A percentile compares a stretch with the other conserved stretches of the same genome.
Evolutionary conservation across 2,797 vertebrate genomes (phyloP).

Genomic region (Capromys pilorides): DNA sequence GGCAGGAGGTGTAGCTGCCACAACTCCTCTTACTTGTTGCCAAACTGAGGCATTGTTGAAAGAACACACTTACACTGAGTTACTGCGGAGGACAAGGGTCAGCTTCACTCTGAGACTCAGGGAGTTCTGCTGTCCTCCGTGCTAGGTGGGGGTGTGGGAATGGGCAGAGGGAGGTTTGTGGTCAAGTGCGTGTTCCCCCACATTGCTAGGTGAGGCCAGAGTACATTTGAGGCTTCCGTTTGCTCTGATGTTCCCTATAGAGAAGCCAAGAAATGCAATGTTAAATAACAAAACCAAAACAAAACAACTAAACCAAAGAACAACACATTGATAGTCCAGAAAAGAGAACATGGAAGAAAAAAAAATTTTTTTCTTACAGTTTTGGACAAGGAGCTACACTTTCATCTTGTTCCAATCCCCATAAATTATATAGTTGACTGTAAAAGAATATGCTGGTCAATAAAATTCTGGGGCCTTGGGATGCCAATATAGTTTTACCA

Average conservation of each 20-base stretch:
- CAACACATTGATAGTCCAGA: background rate
- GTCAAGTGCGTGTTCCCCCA: background rate
- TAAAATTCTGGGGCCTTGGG: conserved; percentile 2
- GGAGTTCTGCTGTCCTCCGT: background rate
- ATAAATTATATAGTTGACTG: background rate
- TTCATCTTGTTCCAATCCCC: background rate
- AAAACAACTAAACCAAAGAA: background rate
- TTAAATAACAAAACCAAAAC: background rate
- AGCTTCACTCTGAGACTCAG: background rate
- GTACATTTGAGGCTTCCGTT: background rate
- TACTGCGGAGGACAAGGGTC: background rate
- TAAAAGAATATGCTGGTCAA: conserved; percentile 15
- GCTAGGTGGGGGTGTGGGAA: background rate
- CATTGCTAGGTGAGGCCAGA: background rate
- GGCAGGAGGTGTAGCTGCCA: background rate
- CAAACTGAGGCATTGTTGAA: background rate
- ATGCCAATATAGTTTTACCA: background rate
- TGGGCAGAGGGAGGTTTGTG: background rate
- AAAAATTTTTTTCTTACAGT: background rate
- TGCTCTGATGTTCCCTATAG: background rate
- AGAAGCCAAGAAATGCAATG: background rate
- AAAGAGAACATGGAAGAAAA: background rate
- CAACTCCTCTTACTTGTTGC: background rate
- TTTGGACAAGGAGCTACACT: background rate
- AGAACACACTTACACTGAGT: background rate